phyloP scores from a whole-genome alignment of 2,888 invertebrate genomes.

The Oscheius sp. region DNA sequence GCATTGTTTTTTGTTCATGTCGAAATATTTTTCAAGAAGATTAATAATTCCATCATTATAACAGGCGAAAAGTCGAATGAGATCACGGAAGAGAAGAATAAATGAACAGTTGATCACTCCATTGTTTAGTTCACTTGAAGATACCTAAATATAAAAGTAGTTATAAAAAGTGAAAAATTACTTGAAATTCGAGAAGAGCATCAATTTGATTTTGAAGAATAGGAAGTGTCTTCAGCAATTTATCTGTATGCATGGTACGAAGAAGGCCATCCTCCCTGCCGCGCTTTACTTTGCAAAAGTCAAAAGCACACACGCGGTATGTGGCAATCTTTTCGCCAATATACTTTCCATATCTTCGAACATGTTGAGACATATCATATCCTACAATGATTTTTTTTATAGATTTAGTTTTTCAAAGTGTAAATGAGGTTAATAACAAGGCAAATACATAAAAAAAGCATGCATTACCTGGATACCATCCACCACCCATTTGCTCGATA shows the following conservation, averaged over 20 bases:
- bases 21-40: constrained; percentile 90
- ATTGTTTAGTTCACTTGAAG: constrained; percentile 94
- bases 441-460: not conserved
- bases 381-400: constrained; percentile 76
- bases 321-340: constrained; percentile 98
- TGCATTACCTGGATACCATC: constrained; percentile 31
- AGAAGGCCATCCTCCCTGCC: constrained; percentile 98
- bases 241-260: constrained; percentile 95
- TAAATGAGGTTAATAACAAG: not conserved
- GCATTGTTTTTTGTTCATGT: constrained; percentile 99
- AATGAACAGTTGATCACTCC: constrained; percentile 99
- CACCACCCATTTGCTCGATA: constrained; percentile 25
- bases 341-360: constrained; percentile 97
- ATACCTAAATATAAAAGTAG: no score
- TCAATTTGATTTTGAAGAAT: constrained; percentile 94
- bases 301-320: constrained; percentile 97
- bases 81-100: constrained; percentile 97
- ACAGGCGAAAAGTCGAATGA: constrained; percentile 97
- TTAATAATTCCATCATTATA: constrained; percentile 85
- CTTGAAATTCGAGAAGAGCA: constrained; percentile 73
- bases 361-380: constrained; percentile 99
- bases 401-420: not conserved
- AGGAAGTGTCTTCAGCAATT: constrained; percentile 93
- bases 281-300: constrained; percentile 96
- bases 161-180: not conserved